Conservation (phyloP, 2,113 vertebrate genomes). For the Mustela nigripes region DNA sequence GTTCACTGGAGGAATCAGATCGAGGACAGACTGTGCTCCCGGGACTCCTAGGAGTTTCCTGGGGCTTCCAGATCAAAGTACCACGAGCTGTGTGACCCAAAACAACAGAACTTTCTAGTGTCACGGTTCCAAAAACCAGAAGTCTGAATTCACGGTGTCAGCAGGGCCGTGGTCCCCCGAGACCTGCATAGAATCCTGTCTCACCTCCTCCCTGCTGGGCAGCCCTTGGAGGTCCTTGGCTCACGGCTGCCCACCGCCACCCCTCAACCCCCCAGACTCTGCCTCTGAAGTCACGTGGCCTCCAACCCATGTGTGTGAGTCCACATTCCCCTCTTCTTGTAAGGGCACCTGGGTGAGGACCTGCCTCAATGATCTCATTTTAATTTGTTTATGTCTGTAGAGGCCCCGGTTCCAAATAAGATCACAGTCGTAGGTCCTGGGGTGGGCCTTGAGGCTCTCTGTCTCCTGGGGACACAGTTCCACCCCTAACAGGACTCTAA, state of each 20-base stretch:
- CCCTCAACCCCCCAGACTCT: not conserved
- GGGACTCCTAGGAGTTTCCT: not conserved
- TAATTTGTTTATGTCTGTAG: not conserved
- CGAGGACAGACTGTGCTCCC: not conserved
- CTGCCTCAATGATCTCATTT: not conserved
- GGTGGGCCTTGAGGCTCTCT: rapidly evolving
- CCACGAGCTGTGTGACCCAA: not conserved
- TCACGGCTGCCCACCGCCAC: too few relatives aligned
- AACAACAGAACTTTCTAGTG: not conserved
- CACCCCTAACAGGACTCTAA: not conserved
- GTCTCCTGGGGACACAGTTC: not conserved
- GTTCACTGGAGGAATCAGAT: not conserved
- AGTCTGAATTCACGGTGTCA: not conserved
- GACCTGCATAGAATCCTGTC: not conserved
- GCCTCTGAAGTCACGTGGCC: rapidly evolving
- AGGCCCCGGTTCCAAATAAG: not conserved
- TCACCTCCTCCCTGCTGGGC: rapidly evolving
- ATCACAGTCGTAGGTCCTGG: not conserved
- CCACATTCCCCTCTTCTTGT: not conserved
- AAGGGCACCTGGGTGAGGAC: too few relatives aligned
- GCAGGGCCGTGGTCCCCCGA: not conserved
- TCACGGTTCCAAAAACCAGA: not conserved
- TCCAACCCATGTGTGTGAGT: not conserved
- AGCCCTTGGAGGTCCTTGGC: rapidly evolving
- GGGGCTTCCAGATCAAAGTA: not conserved